These are phyloP conservation scores for Tanytarsus gracilentus DNA, from an alignment of 2,888 invertebrate genomes.

Conservation along the genomic window DNA sequence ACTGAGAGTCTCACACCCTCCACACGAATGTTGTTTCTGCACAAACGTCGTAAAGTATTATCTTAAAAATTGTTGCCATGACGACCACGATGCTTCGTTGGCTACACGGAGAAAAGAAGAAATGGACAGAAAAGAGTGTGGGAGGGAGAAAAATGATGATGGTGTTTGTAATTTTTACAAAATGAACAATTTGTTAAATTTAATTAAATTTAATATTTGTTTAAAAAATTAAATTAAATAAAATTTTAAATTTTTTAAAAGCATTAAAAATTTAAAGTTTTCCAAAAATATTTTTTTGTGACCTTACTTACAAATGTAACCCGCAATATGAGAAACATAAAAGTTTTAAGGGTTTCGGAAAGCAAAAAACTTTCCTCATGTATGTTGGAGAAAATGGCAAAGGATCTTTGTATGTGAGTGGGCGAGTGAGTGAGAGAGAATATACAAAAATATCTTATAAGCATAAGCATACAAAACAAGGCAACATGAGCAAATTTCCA, in stretches of 20 bases:
- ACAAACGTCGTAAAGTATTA: not conserved
- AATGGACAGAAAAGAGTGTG: not conserved
- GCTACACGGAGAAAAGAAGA: not conserved
- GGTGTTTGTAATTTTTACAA: too few relatives aligned
- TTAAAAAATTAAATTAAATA: too few relatives aligned
- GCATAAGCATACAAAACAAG: too few relatives aligned
- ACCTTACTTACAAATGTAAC: not conserved
- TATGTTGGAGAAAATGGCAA: not conserved
- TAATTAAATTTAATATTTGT: too few relatives aligned
- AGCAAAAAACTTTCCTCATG: constrained; percentile 1
- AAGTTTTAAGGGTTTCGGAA: not conserved
- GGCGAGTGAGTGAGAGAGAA: too few relatives aligned
- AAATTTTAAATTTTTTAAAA: too few relatives aligned
- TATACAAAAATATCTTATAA: too few relatives aligned
- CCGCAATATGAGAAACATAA: not conserved
- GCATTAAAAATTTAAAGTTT: too few relatives aligned
- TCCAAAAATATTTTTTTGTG: too few relatives aligned
- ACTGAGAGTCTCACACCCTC: not conserved
- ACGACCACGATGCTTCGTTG: not conserved
- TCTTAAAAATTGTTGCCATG: not conserved
- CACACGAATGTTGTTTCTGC: not conserved
- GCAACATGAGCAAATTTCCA: too few relatives aligned
- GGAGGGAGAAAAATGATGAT: not conserved
- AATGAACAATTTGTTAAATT: too few relatives aligned
- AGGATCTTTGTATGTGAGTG: too few relatives aligned